Evolutionary conservation across 2,888 invertebrate species (phyloP).

Genomic region (Holacanthella duospinosa): DNA sequence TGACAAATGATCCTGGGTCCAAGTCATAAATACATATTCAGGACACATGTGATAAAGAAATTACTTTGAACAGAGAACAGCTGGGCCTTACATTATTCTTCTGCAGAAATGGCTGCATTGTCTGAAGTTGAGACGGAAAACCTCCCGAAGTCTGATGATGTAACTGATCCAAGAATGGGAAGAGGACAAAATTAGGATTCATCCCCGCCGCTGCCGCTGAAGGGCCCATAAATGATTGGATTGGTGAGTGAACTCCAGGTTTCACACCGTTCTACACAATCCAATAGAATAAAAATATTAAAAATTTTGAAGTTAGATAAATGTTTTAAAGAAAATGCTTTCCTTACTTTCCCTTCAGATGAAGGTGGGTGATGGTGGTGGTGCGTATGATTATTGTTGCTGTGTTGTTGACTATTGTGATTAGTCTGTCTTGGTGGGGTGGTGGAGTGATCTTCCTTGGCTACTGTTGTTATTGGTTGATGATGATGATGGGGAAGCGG

Average conservation of each 20-base stretch:
- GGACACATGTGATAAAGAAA: neutral
- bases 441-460: neutral
- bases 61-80: neutral
- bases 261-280: conserved; percentile 31
- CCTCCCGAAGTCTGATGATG: conserved; percentile 33
- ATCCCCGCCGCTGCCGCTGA: conserved; percentile 31
- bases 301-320: neutral
- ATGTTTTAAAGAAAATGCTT: neutral
- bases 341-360: neutral
- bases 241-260: conserved; percentile 33
- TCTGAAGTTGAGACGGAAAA: conserved; percentile 33
- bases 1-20: conserved; percentile 3
- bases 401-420: neutral
- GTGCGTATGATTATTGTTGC: neutral
- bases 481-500: neutral
- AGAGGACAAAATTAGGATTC: conserved; percentile 36
- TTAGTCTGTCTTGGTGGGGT: neutral
- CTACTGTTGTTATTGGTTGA: neutral
- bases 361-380: neutral
- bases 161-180: conserved; percentile 36
- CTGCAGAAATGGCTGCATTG: conserved; percentile 37
- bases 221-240: conserved; percentile 31
- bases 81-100: conserved; percentile 34
- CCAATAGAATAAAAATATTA: neutral
- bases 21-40: conserved; percentile 3